These are phyloP conservation scores for Lichenostomus cassidix DNA, from an alignment of 2,113 vertebrate species.

Conservation along the genomic window DNA sequence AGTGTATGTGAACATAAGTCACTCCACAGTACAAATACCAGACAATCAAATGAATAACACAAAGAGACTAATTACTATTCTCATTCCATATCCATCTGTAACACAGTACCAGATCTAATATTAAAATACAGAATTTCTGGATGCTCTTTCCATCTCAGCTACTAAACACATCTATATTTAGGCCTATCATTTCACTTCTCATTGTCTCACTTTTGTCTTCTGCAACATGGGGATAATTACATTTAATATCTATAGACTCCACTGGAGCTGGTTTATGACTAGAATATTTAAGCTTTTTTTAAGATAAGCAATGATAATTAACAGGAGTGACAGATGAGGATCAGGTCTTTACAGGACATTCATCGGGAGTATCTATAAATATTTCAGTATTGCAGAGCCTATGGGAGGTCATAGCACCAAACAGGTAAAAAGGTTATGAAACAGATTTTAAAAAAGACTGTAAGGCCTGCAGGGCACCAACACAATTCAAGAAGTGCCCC, in stretches of 20 bases:
- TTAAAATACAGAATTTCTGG: slow-evolving; percentile 1
- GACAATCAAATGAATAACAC: neutral
- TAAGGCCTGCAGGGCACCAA: neutral
- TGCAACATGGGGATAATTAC: neutral
- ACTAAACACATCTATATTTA: neutral
- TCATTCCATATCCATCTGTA: neutral
- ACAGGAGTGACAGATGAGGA: neutral
- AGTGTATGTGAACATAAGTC: slow-evolving; percentile 15
- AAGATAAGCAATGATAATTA: neutral
- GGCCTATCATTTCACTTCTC: neutral
- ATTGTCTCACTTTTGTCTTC: neutral
- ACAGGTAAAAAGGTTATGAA: slow-evolving; percentile 1
- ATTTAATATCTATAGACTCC: neutral
- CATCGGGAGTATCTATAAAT: neutral
- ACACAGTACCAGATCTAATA: neutral
- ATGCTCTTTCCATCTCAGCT: neutral
- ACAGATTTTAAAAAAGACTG: neutral
- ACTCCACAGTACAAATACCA: slow-evolving; percentile 11
- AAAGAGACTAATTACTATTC: slow-evolving; percentile 22
- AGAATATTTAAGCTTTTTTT: neutral
- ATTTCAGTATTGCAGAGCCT: neutral
- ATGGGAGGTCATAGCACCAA: neutral
- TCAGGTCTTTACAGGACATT: neutral
- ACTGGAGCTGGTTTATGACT: neutral
- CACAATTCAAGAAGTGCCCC: neutral